Percentiles rank a stretch among this genome's conserved stretches.
Conservation (phyloP, 2,888 invertebrate genomes). For the Candidula unifasciata region DNA sequence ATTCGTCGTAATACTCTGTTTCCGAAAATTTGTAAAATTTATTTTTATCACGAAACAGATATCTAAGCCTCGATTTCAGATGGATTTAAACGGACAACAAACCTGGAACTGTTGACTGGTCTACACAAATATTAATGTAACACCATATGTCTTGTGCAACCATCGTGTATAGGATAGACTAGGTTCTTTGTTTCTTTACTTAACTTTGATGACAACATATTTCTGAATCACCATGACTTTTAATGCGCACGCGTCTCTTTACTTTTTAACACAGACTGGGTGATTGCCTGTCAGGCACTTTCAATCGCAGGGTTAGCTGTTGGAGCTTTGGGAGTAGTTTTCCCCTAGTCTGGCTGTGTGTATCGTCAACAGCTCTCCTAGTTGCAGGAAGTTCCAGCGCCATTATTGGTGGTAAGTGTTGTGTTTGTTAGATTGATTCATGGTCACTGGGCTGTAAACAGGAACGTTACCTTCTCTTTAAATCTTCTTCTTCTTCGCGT, state of each 20-base stretch:
- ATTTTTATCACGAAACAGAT: too few relatives aligned
- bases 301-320: background rate
- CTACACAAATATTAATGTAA: too few relatives aligned
- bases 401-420: conserved; percentile 12
- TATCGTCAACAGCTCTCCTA: background rate
- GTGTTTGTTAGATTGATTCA: background rate
- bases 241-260: background rate
- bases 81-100: too few relatives aligned
- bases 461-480: background rate
- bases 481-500: background rate
- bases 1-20: too few relatives aligned
- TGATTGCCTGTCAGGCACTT: conserved; percentile 23
- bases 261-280: background rate
- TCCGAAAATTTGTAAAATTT: too few relatives aligned
- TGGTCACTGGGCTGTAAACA: background rate
- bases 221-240: too few relatives aligned
- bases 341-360: background rate
- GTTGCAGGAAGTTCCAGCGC: background rate
- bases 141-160: too few relatives aligned
- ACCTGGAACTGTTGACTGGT: too few relatives aligned
- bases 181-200: too few relatives aligned
- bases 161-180: too few relatives aligned
- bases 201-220: too few relatives aligned
- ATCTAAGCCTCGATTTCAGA: too few relatives aligned
- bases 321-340: background rate